Conservation (phyloP, 2,797 vertebrate genomes). For the Chlorospingus flavigularis region DNA sequence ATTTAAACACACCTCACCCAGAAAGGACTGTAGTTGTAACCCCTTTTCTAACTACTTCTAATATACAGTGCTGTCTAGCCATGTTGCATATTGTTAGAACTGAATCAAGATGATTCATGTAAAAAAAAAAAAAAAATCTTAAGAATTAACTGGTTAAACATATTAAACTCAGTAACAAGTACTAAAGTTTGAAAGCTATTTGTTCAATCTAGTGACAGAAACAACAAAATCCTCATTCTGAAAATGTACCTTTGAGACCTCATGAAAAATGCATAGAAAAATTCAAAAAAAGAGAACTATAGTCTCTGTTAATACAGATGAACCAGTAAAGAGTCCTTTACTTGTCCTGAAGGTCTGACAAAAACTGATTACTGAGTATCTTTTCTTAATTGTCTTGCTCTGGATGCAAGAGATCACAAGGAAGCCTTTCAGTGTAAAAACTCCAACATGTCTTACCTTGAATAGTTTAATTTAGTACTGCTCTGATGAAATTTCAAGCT, state of each 20-base stretch:
- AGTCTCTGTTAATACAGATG: not conserved
- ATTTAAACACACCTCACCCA: not conserved
- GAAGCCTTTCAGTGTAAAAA: not conserved
- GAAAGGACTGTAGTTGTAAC: not conserved
- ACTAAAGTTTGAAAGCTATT: not conserved
- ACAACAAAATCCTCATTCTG: not conserved
- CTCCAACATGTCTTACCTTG: not conserved
- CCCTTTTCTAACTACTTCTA: not conserved
- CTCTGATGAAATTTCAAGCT: not conserved
- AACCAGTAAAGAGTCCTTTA: not conserved
- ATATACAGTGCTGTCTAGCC: not conserved
- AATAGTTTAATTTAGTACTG: not conserved
- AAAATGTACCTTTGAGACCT: not conserved
- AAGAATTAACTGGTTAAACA: not conserved
- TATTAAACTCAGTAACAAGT: not conserved
- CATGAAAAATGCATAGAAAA: not conserved
- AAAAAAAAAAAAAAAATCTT: not conserved
- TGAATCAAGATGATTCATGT: not conserved
- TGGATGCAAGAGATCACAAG: not conserved
- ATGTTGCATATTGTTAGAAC: rapidly evolving
- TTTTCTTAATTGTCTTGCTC: not conserved
- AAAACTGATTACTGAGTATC: not conserved
- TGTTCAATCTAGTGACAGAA: not conserved
- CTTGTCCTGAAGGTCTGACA: not conserved
- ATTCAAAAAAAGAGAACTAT: not conserved